Base-by-base conservation (phyloP, 1,140 invertebrate species). In the Ceratosolen fusciceps region DNA sequence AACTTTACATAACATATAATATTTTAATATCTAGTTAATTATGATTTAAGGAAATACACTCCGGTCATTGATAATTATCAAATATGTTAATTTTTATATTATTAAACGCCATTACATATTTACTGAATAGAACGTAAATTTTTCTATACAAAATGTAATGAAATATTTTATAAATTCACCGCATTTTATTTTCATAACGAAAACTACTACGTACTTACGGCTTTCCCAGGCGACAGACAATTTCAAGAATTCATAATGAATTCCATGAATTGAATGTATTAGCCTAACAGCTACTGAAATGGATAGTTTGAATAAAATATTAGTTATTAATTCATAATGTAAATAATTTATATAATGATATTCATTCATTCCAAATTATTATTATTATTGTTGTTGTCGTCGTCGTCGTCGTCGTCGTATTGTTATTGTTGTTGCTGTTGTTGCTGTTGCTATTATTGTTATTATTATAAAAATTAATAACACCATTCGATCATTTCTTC, bases 141-240 rank as follows among this genome's bases (percentile, higher is more conserved):
- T 52, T 21, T 52, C 14, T 19, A 2, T 21, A 19, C 14, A 19
- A 52, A 16, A 19, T 52, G 14, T 52, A 52, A 52, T 21, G 3
- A 52, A 62, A 62, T 58, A 34, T 62, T 34, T 62, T n/a, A n/a
- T n/a, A n/a, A n/a, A n/a, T n/a, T 62, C 16, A 60, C 31, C 56
- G 14, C 29, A 1, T 14, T 12, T 60, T 21, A 26, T 60, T 56
- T 24, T 14, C 21, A 8, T 58, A 43, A 43, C 31, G 8, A n/a
- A 34, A 62, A 62, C 58, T 34, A 62, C 14, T 62, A 62, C n/a
- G 16, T 34, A n/a, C 29, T 62, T 62, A 62, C 34, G 9, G 58
- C 58, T 62, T 62, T 62, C 29, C 10, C 58, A 16, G 26, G 14
- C 21, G 12, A 62, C 29, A 34, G 29, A 12, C 12, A 62, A 62